Base-by-base conservation (phyloP, 2,888 invertebrate genomes). In the Phragmatobia fuliginosa region DNA sequence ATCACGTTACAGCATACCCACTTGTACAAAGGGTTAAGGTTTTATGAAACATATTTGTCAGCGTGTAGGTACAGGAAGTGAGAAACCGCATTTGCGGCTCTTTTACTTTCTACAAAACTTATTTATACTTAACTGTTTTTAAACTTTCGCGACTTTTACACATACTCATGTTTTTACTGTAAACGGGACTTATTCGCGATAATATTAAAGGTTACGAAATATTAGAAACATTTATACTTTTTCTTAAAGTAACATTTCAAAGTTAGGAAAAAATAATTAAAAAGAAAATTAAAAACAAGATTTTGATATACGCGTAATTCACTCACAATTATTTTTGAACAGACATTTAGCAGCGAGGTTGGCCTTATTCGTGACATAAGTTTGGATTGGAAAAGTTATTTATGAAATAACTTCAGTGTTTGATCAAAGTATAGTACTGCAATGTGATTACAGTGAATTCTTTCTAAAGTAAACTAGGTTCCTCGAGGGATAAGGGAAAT, bases 1-100 rank as follows among this genome's bases (percentile, higher is more conserved):
- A 61, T 61, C 41, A 61, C 31, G 21, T 49, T 25, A 41, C 67
- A n/a, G 52, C 31, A 52, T 61, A 61, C 33, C n/a, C 33, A n/a
- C n/a, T 45, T 14, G 16, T 14, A 8, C 33, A 21, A 14, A 58
- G 36, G 31, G 10, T 25, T 64, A 7, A 58, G 36, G n/a, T 11
- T n/a, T 52, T 49, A 14, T 49, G 33, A 21, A 45, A 45, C 6
- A n/a, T 60, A n/a, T 60, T n/a, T 1, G 32, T 33, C 14, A 38
- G 38, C 14, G 2, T 38, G 14, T 38, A 38, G 1, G 36, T 1
- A 14, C 38, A 38, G 38, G 38, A 38, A 38, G 14, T 38, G 4
- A 36, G 0, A 36, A 36, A 14, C 14, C 14, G 38, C 38, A 38
- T 0, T 1, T 38, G 38, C 36, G 36, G 36, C 38, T 14, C 14